Base-by-base conservation (phyloP, 2,888 invertebrate species). In the Troides aeacus region DNA sequence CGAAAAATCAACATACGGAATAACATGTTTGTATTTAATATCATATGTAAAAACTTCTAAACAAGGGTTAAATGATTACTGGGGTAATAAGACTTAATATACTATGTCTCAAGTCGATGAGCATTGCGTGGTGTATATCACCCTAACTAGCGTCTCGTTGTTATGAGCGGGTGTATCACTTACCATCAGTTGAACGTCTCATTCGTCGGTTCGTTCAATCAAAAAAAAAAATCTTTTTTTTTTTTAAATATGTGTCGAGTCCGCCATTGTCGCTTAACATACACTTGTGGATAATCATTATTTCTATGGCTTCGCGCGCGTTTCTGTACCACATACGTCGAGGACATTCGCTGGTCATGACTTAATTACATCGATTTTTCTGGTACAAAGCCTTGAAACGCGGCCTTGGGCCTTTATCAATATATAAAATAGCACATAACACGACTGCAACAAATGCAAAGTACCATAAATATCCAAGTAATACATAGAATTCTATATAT, bases 271-370 rank as follows among this genome's bases (percentile, higher is more conserved):
- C 30, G 62, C 66, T 66, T 53, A 63, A 39, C 63, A 63, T 60
- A 69, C 66, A 59, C 63, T 60, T 21, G 18, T 64, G 58, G 42
- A 66, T 64, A 63, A 63, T 63, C 66, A 66, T 66, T 59, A 66
- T 64, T 66, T n/a, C 39, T 70, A 66, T 60, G 66, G 66, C 66
- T 66, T 70, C 66, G 21, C 53, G n/a, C 53, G 60, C 42, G 53
- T 36, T 50, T 50, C 36, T 36, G 36, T 30, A 42, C 23, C 63
- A 64, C 59, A 57, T 53, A 53, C 66, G 63, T n/a, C 66, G 63
- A 66, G 70, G 70, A 70, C 70, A 21, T 62, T 59, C 36, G 53
- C 24, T 64, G 70, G 42, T 66, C 66, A 66, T 70, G 66, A 61
- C 60, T 66, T 63, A 59, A 66, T 63, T 62, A 63, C 59, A 63